Percentiles rank a stretch among this genome's conserved stretches.
Conservation (phyloP, 2,113 vertebrate species). For the Lasiurus borealis region DNA sequence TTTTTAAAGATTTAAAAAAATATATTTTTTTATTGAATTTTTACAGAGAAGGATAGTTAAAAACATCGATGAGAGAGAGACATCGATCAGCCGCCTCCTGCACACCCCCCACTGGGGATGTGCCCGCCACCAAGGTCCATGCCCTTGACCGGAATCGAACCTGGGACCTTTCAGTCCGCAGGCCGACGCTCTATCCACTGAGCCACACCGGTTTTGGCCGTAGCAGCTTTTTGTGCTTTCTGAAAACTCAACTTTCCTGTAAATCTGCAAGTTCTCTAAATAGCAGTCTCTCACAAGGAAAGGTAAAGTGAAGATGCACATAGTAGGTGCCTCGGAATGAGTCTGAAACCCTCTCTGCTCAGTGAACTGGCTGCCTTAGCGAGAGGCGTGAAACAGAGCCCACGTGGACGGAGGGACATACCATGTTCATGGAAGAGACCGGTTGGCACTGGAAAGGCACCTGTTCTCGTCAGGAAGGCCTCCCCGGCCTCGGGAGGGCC, state of each 20-base stretch:
- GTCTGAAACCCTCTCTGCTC: neutral
- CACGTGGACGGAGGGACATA: neutral
- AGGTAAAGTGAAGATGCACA: neutral
- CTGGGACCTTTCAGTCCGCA: too few relatives aligned
- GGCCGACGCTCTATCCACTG: too few relatives aligned
- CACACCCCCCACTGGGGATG: too few relatives aligned
- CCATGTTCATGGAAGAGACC: neutral
- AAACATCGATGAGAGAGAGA: too few relatives aligned
- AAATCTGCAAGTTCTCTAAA: neutral
- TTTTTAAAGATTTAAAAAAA: too few relatives aligned
- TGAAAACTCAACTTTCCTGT: neutral
- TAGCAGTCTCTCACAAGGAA: neutral
- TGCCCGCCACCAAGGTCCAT: too few relatives aligned
- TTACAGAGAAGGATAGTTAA: too few relatives aligned
- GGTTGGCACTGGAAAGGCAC: too few relatives aligned
- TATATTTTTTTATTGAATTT: too few relatives aligned
- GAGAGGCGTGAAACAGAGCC: neutral
- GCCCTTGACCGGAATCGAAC: too few relatives aligned
- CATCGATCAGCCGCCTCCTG: too few relatives aligned
- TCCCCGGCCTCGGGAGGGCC: fast-evolving
- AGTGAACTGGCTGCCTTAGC: neutral
- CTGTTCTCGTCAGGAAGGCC: neutral
- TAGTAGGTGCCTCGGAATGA: neutral
- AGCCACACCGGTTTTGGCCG: too few relatives aligned
- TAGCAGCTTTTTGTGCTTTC: neutral